Evolutionary conservation across 2,113 vertebrate species (phyloP).

Genomic region (Bos javanicus): DNA sequence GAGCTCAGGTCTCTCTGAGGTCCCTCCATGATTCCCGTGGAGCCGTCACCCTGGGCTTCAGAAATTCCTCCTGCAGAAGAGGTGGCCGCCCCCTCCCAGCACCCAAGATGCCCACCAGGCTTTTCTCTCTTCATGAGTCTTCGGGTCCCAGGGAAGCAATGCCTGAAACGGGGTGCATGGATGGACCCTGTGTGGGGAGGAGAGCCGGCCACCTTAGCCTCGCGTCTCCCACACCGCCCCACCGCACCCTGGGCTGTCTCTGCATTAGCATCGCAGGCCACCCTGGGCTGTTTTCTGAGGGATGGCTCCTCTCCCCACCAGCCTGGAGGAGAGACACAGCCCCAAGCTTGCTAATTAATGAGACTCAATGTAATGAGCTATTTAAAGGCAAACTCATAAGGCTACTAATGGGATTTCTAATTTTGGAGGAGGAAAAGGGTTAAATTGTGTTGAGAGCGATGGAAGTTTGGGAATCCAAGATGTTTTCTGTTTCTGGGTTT

Average conservation of each 20-base stretch:
- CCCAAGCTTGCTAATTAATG: conserved; percentile 57
- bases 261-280: background rate
- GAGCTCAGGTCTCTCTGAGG: background rate
- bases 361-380: conserved; percentile 59
- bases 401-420: conserved; percentile 49
- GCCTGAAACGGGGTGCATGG: background rate
- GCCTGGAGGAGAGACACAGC: conserved; percentile 66
- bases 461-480: background rate
- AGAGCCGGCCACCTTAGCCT: background rate
- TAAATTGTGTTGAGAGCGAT: background rate
- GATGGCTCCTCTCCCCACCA: conserved; percentile 50
- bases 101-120: background rate
- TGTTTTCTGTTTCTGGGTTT: background rate
- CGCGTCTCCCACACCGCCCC: fast-evolving
- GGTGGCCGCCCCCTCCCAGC: background rate
- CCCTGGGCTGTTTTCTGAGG: conserved; percentile 60
- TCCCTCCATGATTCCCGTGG: background rate
- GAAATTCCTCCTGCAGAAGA: background rate
- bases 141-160: background rate
- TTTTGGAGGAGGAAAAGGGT: background rate
- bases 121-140: background rate
- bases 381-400: conserved; percentile 58
- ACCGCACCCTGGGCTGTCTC: background rate
- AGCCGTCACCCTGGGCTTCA: background rate
- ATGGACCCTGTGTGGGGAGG: background rate